Evolutionary conservation across 2,113 vertebrate species (phyloP), one percentile per base, ranked within the genome.

Genomic region (Acrocephalus arundinaceus): DNA sequence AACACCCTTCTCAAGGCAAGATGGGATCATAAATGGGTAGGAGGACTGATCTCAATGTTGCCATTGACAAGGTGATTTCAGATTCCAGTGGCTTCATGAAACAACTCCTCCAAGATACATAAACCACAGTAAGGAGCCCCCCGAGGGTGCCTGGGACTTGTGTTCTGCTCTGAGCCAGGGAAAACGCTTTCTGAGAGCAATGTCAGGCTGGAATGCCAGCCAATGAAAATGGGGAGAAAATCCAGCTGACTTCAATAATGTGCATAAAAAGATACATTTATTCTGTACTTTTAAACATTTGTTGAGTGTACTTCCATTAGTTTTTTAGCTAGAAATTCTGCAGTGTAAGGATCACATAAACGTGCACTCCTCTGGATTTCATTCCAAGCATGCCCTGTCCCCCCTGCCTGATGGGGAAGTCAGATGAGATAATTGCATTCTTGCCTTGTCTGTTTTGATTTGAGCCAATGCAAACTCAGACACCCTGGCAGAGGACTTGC

Each of bases 31-130:
- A 91, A 13, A 51, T 15, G 87, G 71, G 74, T 85, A 94, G 73
- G 45, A 72, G 54, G 45, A 21, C 70, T 93, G 75, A 94, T 94
- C 84, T 87, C 72, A 90, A 46, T 5, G 12, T 10, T 88, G 55
- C 41, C 62, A 78, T 62, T 74, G 92, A 95, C 96, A 92, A 62
- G 55, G 41, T 87, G 66, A 73, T 92, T 97, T 93, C 66, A 91
- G 78, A 94, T 91, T 65, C 52, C 58, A 23, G 8, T 58, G 39
- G 43, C 24, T 93, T 74, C 51, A 58, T 55, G 39, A 46, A 80
- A 58, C 0, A 1, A 49, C 30, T 73, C 49, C 41, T 94, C n/a
- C 55, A 87, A 43, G 1, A 3, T 4, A 41, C 23, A 27, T 8
- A 61, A n/a, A 76, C 7, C 1, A 19, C 2, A 28, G 13, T 15